Base-by-base conservation (phyloP, 2,113 vertebrate species). In the Pristiophorus japonicus region DNA sequence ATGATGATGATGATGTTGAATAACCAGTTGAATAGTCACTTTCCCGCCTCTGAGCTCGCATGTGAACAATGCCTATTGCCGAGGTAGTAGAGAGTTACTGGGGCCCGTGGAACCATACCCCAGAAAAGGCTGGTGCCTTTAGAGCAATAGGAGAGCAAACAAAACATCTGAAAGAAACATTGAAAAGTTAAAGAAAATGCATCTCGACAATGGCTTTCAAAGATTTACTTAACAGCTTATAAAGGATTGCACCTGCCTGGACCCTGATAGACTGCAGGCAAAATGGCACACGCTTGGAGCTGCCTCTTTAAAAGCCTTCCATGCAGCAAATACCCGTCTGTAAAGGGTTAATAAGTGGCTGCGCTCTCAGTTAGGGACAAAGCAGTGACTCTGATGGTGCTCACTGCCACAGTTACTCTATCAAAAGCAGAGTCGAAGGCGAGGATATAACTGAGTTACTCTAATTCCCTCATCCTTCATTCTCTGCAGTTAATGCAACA, bases 401-500 rank as follows among this genome's bases (percentile, higher is more conserved):
- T n/a, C 66, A 66, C 11, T n/a, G n/a, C n/a, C 62, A 67, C 65
- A 14, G 14, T 27, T 47, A 94, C 30, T 34, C 42, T 30, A 38
- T 94, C 27, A 73, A 51, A 51, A 30, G 3, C 22, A 51, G 65
- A 4, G 24, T 45, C 12, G 88, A 92, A 42, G 34, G 88, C 59
- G 18, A 92, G 59, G 4, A 30, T 22, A 34, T n/a, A 63, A 22
- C 6, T 16, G 10, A 20, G 59, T 92, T 63, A n/a, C 59, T 92
- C 34, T 38, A 38, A 92, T 65, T n/a, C 62, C 34, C 59, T 62
- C 59, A 38, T 34, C 95, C 95, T 81, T 95, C 95, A 90, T 95
- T 95, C 42, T 34, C 95, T 63, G 66, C 95, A 96, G 96, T 96
- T 95, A 85, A 96, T 47, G 87, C 51, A 93, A 87, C 38, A 96